Percentiles rank a stretch among this genome's conserved stretches.
Conservation (phyloP, 2,113 vertebrate species). For the Chionis minor region DNA sequence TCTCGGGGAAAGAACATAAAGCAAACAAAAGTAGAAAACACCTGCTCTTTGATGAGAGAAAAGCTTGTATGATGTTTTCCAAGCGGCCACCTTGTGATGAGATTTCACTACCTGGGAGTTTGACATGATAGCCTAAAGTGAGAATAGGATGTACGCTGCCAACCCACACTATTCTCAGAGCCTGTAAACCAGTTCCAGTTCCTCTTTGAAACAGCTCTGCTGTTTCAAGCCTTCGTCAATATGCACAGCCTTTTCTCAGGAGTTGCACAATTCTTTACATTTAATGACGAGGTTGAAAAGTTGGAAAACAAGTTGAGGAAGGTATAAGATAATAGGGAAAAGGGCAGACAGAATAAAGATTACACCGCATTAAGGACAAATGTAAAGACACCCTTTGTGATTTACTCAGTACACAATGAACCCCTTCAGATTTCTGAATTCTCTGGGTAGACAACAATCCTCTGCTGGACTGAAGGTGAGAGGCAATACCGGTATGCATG, state of each 20-base stretch:
- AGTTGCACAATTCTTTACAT: neutral
- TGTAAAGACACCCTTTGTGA: neutral
- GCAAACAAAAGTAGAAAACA: neutral
- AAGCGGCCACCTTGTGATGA: neutral
- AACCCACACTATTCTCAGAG: neutral
- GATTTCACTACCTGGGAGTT: neutral
- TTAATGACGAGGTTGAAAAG: neutral
- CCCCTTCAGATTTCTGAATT: neutral
- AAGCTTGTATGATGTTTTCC: neutral
- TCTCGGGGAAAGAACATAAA: neutral
- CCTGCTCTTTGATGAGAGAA: neutral
- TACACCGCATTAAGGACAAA: neutral
- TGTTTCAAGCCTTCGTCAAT: neutral
- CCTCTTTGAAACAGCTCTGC: neutral
- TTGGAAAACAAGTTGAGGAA: conserved; percentile 4
- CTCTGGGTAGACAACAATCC: neutral
- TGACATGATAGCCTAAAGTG: neutral
- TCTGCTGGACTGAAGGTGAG: neutral
- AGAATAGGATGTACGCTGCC: neutral
- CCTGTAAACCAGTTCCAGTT: neutral
- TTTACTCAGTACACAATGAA: neutral
- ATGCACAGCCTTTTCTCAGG: neutral
- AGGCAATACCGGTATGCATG: neutral
- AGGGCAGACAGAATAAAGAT: neutral
- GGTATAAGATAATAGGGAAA: neutral